phyloP scores from a whole-genome alignment of 1,140 invertebrate species.

The Pteromalus puparum region DNA sequence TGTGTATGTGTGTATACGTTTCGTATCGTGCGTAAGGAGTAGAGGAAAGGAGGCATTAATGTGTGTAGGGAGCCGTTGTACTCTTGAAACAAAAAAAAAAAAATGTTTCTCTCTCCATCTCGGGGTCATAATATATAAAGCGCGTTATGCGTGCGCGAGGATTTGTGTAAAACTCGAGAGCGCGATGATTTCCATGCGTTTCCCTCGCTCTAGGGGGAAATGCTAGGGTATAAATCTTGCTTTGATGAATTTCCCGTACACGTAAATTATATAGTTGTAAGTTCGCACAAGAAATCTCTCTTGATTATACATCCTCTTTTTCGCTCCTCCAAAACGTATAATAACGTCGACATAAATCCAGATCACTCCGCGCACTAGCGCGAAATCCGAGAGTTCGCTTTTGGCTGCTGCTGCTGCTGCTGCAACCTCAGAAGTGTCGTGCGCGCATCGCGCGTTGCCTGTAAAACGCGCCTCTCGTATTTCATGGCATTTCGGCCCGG shows the following conservation, averaged over 20 bases:
- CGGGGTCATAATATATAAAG: neutral
- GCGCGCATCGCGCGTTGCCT: neutral
- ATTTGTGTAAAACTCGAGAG: too few species aligned
- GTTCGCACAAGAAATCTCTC: too few species aligned
- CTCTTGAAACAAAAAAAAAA: conserved; percentile 10
- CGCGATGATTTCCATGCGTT: too few species aligned
- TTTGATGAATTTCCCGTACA: too few species aligned
- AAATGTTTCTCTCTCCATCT: neutral
- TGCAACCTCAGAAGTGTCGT: conserved; percentile 42
- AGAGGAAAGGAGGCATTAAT: conserved; percentile 16
- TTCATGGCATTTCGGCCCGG: conserved; percentile 35
- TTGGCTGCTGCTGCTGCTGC: neutral
- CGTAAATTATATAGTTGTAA: too few species aligned
- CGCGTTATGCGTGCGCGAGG: too few species aligned
- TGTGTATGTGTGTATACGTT: neutral
- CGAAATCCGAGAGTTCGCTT: conserved; percentile 33
- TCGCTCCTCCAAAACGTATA: neutral
- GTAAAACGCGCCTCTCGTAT: conserved; percentile 47
- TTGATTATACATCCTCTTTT: too few species aligned
- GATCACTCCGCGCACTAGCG: neutral
- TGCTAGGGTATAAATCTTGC: too few species aligned
- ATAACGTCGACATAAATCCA: neutral
- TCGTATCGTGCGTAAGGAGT: neutral
- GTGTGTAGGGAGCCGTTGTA: neutral
- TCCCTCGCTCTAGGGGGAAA: too few species aligned